Percentiles rank a stretch among this genome's conserved stretches.
Conservation (phyloP, 2,113 vertebrate species). For the Saguinus midas region DNA sequence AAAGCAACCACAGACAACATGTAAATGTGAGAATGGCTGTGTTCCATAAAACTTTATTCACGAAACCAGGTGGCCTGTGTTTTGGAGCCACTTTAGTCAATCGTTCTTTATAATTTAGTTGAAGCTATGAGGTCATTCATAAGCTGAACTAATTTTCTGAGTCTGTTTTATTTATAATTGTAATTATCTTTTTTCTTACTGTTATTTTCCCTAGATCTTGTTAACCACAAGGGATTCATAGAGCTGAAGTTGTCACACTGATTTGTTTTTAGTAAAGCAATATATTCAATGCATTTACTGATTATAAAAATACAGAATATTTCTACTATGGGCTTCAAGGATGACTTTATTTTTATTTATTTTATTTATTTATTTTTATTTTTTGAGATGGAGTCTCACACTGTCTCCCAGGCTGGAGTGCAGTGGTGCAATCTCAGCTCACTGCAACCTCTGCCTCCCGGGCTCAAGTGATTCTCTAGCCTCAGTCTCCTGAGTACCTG, state of each 20-base stretch:
- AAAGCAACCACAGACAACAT: not conserved
- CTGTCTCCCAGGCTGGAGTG: too few relatives aligned
- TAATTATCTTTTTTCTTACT: constrained; percentile 24
- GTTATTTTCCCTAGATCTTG: not conserved
- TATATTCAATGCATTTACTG: not conserved
- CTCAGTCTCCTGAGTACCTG: too few relatives aligned
- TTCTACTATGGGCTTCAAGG: not conserved
- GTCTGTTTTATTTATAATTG: not conserved
- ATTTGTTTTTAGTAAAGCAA: not conserved
- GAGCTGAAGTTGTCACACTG: not conserved
- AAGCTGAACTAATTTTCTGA: not conserved
- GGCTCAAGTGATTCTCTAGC: too few relatives aligned
- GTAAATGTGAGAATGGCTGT: not conserved
- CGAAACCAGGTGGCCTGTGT: not conserved
- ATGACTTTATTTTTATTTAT: not conserved
- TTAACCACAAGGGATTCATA: not conserved
- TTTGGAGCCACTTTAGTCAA: not conserved
- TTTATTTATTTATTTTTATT: too few relatives aligned
- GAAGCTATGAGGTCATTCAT: not conserved
- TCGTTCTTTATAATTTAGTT: constrained; percentile 1
- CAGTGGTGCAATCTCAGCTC: too few relatives aligned
- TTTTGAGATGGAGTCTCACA: too few relatives aligned
- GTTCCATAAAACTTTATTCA: constrained; percentile 29
- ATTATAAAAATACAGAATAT: constrained; percentile 23
- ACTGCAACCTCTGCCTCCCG: too few relatives aligned